These are phyloP conservation scores for Caenorhabditis sulstoni DNA, from an alignment of 2,888 invertebrate genomes.

Conservation along the genomic window DNA sequence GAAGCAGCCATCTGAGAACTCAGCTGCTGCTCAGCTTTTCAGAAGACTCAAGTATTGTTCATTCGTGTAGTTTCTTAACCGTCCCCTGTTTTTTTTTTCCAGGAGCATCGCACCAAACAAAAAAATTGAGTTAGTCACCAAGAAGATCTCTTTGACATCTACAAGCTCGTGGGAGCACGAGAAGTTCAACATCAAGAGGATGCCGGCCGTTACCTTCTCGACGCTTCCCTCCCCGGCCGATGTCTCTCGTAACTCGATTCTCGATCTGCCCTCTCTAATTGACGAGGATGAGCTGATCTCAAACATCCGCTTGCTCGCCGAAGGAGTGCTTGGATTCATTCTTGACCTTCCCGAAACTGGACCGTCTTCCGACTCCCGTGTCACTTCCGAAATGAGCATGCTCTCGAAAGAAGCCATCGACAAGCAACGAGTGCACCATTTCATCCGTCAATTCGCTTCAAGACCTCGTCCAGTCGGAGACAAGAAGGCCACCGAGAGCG, in stretches of 20 bases:
- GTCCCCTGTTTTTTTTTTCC: no score
- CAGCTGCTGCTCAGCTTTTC: constrained; percentile 84
- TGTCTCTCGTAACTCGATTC: constrained; percentile 81
- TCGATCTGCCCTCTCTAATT: constrained; percentile 80
- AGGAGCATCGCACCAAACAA: constrained; percentile 60
- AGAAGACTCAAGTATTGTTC: constrained; percentile 50
- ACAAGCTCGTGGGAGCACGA: constrained; percentile 91
- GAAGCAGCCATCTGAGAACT: constrained; percentile 91
- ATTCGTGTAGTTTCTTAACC: neutral
- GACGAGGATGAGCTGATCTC: constrained; percentile 76
- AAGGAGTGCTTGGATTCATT: constrained; percentile 87
- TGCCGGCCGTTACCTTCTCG: constrained; percentile 94
- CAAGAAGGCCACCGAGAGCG: constrained; percentile 58
- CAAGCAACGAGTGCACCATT: constrained; percentile 61
- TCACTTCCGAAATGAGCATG: constrained; percentile 65
- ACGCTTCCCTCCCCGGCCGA: constrained; percentile 83
- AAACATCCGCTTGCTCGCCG: constrained; percentile 85
- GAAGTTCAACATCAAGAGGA: constrained; percentile 89
- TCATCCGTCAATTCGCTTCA: constrained; percentile 67
- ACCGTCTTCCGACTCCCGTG: constrained; percentile 60
- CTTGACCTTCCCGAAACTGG: constrained; percentile 80
- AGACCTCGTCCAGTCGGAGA: constrained; percentile 67
- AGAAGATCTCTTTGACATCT: constrained; percentile 93
- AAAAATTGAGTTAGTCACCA: constrained; percentile 84
- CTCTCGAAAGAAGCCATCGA: constrained; percentile 68